Percentiles rank a stretch among this genome's conserved stretches.
Evolutionary conservation across 1,140 invertebrate species (phyloP).

Genomic region (Cryptotermes secundus): DNA sequence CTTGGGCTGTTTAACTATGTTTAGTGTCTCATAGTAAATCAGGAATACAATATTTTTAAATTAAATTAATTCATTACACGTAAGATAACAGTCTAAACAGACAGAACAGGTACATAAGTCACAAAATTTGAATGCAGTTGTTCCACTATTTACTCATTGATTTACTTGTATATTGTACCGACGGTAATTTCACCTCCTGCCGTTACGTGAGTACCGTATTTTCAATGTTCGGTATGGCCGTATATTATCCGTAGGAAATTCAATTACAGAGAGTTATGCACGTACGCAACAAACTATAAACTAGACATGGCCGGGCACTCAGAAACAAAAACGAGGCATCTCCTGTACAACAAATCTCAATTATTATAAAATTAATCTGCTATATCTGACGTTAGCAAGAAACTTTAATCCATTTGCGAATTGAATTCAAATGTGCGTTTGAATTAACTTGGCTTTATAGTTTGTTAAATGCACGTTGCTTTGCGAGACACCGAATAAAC

Average conservation of each 20-base stretch:
- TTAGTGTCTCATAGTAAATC: too few species aligned
- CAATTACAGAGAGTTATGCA: not conserved
- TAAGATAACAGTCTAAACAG: too few species aligned
- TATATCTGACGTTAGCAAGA: not conserved
- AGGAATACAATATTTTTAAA: too few species aligned
- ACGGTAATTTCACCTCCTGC: not conserved
- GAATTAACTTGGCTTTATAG: not conserved
- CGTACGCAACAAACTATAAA: not conserved
- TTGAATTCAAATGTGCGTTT: not conserved
- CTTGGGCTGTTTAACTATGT: too few species aligned
- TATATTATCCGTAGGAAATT: not conserved
- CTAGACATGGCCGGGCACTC: not conserved
- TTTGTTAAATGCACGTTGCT: too few species aligned
- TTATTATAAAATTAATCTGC: slow-evolving; percentile 20
- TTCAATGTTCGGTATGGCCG: not conserved
- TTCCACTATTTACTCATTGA: too few species aligned
- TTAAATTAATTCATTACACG: too few species aligned
- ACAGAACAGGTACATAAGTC: too few species aligned
- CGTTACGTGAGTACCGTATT: not conserved
- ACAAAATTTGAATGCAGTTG: too few species aligned
- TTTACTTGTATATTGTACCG: too few species aligned
- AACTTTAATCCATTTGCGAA: slow-evolving; percentile 15
- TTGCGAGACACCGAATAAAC: too few species aligned
- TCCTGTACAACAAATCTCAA: slow-evolving; percentile 10
- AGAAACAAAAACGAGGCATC: not conserved